phyloP scores from a whole-genome alignment of 2,113 vertebrate genomes.

The Myxocyprinus asiaticus region DNA sequence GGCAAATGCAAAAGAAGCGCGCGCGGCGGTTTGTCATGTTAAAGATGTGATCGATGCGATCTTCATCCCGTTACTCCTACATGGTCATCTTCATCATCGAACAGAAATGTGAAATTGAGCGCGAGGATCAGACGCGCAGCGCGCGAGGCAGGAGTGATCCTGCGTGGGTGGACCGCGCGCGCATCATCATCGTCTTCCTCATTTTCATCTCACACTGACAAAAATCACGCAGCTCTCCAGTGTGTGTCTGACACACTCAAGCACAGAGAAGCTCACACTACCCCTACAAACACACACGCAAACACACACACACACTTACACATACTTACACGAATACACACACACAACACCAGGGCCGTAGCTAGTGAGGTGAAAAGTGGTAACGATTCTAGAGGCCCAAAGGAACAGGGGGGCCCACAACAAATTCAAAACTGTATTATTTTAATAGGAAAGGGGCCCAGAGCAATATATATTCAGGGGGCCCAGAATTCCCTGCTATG shows the following conservation, averaged over 20 bases:
- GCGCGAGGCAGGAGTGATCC: slow-evolving; percentile 13
- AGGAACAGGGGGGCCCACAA: no score
- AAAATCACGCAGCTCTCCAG: no score
- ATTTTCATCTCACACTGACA: slow-evolving; percentile 8
- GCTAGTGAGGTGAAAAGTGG: no score
- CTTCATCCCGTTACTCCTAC: slow-evolving; percentile 24
- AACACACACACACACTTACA: background rate
- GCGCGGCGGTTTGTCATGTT: background rate
- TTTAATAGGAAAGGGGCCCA: no score
- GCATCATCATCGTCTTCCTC: slow-evolving; percentile 27
- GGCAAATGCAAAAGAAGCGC: slow-evolving; percentile 11
- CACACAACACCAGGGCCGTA: no score
- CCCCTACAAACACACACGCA: background rate
- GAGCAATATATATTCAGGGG: no score
- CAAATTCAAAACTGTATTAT: no score
- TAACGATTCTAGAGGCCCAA: no score
- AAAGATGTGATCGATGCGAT: background rate
- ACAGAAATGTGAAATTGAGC: slow-evolving; percentile 7
- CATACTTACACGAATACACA: background rate
- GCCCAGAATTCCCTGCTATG: no score
- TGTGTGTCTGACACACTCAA: no score
- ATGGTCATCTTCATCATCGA: background rate
- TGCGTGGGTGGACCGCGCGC: slow-evolving; percentile 33
- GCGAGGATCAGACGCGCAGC: slow-evolving; percentile 15
- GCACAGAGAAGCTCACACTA: no score